Percentiles rank a stretch among this genome's conserved stretches.
These are phyloP conservation scores for Manis pentadactyla DNA, from an alignment of 2,797 vertebrate species.

Conservation along the genomic window DNA sequence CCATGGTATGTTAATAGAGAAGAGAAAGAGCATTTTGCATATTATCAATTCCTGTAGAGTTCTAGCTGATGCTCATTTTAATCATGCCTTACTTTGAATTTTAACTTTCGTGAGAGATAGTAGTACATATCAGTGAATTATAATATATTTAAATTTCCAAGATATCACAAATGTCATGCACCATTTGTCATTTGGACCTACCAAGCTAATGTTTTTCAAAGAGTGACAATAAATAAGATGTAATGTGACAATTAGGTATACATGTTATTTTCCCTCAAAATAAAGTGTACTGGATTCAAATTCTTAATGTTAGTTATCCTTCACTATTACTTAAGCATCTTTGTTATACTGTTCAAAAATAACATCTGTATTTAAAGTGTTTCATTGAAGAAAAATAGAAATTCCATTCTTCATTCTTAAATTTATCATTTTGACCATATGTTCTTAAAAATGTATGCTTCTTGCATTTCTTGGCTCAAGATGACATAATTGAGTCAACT, in stretches of 20 bases:
- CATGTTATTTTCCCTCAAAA: background rate
- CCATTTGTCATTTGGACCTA: background rate
- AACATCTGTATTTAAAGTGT: background rate
- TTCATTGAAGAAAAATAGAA: background rate
- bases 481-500: background rate
- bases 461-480: background rate
- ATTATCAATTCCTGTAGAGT: background rate
- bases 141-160: background rate
- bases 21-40: background rate
- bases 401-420: background rate
- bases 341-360: background rate
- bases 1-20: background rate
- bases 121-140: background rate
- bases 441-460: background rate
- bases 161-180: background rate
- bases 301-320: background rate
- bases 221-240: background rate
- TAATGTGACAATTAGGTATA: background rate
- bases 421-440: too few species aligned
- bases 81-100: background rate
- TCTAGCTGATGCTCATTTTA: background rate
- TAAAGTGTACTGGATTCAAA: background rate
- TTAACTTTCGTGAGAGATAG: background rate
- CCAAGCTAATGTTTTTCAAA: background rate
- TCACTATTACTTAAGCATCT: background rate